A percentile compares a stretch with the other conserved stretches of the same genome.
Evolutionary conservation across 1,140 invertebrate genomes (phyloP).

Genomic region (Aphis craccivora): DNA sequence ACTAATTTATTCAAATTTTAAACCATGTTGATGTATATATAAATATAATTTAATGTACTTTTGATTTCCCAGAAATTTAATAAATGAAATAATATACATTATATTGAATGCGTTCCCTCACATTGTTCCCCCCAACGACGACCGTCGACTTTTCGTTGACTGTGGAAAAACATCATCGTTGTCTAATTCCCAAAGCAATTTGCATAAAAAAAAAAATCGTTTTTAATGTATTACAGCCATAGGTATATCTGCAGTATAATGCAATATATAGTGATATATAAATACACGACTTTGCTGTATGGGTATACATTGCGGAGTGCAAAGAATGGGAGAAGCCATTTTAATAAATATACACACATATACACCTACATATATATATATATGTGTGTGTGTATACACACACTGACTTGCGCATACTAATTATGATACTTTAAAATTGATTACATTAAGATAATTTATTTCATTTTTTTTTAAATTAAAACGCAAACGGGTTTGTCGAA

Average conservation of each 20-base stretch:
- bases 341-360: not conserved
- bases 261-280: not conserved
- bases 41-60: not conserved
- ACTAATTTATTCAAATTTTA: not conserved
- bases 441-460: not conserved
- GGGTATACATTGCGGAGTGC: not conserved
- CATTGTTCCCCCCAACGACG: not conserved
- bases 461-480: constrained; percentile 18
- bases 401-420: not conserved
- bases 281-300: not conserved
- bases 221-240: not conserved
- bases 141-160: not conserved
- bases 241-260: not conserved
- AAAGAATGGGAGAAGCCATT: not conserved
- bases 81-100: not conserved
- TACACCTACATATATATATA: not conserved
- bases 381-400: not conserved
- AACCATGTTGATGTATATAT: not conserved
- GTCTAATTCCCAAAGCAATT: not conserved
- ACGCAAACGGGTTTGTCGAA: constrained; percentile 7
- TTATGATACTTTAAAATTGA: constrained; percentile 27
- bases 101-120: not conserved
- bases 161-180: not conserved
- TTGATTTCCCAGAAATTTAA: not conserved
- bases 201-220: not conserved